Conservation (phyloP, 2,113 vertebrate genomes). For the Cnemophilus loriae region DNA sequence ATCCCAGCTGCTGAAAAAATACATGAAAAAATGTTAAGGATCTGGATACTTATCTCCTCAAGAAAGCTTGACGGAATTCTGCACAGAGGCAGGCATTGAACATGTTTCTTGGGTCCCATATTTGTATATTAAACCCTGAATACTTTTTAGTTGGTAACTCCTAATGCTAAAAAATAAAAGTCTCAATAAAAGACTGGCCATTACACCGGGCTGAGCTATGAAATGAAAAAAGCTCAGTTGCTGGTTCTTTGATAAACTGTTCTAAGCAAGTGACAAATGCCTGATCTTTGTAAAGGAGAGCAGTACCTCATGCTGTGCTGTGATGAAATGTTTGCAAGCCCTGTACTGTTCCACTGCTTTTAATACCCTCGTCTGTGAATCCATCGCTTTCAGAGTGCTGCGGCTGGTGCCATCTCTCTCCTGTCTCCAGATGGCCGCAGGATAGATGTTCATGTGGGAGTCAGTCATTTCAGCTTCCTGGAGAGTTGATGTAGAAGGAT, state of each 20-base stretch:
- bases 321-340: neutral
- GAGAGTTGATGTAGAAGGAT: neutral
- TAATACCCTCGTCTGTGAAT: neutral
- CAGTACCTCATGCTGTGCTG: neutral
- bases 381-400: neutral
- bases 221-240: neutral
- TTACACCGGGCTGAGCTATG: neutral
- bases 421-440: neutral
- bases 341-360: neutral
- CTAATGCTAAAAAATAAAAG: neutral
- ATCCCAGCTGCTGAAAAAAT: neutral
- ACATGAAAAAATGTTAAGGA: neutral
- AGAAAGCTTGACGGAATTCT: neutral
- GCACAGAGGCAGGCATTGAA: neutral
- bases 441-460: neutral
- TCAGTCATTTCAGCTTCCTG: neutral
- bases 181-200: neutral
- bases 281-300: neutral
- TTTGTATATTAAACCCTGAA: neutral
- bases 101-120: neutral
- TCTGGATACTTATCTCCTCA: neutral
- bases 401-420: neutral
- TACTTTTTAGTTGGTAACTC: neutral
- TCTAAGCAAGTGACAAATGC: neutral
- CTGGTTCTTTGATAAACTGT: neutral